phyloP scores from a whole-genome alignment of 2,113 vertebrate genomes.

The Oxyruncus cristatus region DNA sequence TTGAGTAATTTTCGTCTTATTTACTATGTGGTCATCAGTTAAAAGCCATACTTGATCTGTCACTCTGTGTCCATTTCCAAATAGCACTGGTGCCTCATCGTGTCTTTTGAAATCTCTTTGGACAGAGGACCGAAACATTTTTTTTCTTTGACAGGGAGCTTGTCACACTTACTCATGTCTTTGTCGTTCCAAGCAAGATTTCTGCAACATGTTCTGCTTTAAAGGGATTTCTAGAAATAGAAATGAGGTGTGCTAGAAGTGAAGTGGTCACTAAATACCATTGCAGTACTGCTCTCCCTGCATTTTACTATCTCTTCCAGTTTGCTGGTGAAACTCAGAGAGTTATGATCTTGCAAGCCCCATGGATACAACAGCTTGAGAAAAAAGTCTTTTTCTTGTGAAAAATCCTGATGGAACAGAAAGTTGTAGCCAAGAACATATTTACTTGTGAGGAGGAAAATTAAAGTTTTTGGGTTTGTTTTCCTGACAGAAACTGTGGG shows the following conservation, averaged over 20 bases:
- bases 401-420: neutral
- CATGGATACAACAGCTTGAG: neutral
- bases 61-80: slow-evolving; percentile 5
- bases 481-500: neutral
- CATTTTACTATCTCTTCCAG: neutral
- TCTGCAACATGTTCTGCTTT: slow-evolving; percentile 4
- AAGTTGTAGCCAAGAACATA: neutral
- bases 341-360: neutral
- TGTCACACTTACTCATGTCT: slow-evolving; percentile 47
- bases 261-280: neutral
- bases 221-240: neutral
- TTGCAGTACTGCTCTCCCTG: neutral
- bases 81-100: neutral
- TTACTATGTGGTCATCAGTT: neutral
- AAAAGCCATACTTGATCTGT: slow-evolving; percentile 38
- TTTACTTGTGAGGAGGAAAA: neutral
- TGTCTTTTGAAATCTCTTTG: slow-evolving; percentile 20
- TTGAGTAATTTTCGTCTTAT: slow-evolving; percentile 17
- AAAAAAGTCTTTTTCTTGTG: neutral
- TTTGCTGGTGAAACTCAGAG: neutral
- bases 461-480: neutral
- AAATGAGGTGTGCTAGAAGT: neutral
- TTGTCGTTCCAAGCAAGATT: neutral
- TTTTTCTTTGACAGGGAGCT: neutral
- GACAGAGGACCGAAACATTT: neutral